Evolutionary conservation across 2,888 invertebrate species (phyloP).

Genomic region (Idaea biselata): DNA sequence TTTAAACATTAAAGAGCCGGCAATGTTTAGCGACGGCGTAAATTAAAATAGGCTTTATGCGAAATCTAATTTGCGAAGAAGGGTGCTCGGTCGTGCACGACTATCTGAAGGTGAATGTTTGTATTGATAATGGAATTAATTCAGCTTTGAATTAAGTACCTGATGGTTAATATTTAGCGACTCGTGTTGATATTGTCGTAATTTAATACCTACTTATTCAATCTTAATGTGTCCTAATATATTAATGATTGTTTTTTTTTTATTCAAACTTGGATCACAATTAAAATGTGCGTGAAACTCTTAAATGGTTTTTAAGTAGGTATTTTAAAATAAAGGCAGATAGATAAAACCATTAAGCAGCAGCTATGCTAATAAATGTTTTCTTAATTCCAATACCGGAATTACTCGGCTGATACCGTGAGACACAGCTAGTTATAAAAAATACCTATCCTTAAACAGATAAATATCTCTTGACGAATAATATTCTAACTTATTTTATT

Average conservation of each 20-base stretch:
- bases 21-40: slow-evolving; percentile 74
- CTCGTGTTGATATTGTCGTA: slow-evolving; percentile 21
- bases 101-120: slow-evolving; percentile 66
- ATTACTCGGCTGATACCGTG: too few species aligned
- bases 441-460: background rate
- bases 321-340: too few species aligned
- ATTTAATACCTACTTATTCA: background rate
- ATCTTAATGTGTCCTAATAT: too few species aligned
- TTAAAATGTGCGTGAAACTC: too few species aligned
- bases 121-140: slow-evolving; percentile 75
- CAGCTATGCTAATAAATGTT: too few species aligned
- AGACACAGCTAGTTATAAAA: slow-evolving; percentile 2
- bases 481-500: slow-evolving; percentile 4
- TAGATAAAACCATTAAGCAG: too few species aligned
- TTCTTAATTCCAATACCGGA: too few species aligned
- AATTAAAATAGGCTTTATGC: slow-evolving; percentile 80
- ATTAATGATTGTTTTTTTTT: too few species aligned
- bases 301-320: too few species aligned
- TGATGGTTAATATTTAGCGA: slow-evolving; percentile 28
- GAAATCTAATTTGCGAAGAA: slow-evolving; percentile 78
- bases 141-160: slow-evolving; percentile 61
- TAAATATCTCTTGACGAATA: background rate
- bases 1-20: slow-evolving; percentile 75
- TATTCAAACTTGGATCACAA: too few species aligned
- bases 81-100: slow-evolving; percentile 59